Percentiles rank a stretch among this genome's conserved stretches.
These are phyloP conservation scores for Polyommatus icarus DNA, from an alignment of 2,888 invertebrate genomes.

Conservation along the genomic window DNA sequence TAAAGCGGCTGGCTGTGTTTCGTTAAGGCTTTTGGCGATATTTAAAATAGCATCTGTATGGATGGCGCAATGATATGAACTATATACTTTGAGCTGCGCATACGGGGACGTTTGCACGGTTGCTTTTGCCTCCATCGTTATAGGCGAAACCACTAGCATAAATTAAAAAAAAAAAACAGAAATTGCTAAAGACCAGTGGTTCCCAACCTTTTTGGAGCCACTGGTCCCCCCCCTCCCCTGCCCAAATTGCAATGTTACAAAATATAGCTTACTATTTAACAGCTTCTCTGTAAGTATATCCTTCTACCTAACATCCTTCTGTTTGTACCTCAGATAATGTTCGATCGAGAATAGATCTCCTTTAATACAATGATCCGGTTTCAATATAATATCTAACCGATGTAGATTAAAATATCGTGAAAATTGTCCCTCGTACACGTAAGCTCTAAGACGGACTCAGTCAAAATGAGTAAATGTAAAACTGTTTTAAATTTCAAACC, in stretches of 20 bases:
- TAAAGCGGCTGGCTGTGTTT: conserved; percentile 39
- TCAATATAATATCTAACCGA: background rate
- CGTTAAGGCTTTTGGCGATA: conserved; percentile 37
- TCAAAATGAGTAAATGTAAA: background rate
- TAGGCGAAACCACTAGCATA: background rate
- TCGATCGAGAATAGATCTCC: too few species aligned
- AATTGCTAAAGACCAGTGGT: too few species aligned
- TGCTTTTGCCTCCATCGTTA: background rate
- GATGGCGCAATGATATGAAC: conserved; percentile 74
- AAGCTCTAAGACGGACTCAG: background rate
- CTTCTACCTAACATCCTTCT: too few species aligned
- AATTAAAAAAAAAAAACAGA: too few species aligned
- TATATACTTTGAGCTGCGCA: conserved; percentile 40
- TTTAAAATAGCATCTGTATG: conserved; percentile 50
- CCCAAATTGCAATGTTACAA: too few species aligned
- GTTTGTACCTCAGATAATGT: too few species aligned
- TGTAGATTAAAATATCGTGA: background rate
- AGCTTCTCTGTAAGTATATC: too few species aligned
- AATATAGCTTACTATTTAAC: too few species aligned
- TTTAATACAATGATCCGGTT: background rate
- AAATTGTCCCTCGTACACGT: conserved; percentile 3
- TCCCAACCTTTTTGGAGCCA: too few species aligned
- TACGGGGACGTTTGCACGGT: background rate
- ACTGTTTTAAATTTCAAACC: background rate
- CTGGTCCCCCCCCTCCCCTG: too few species aligned